A percentile compares a stretch with the other conserved stretches of the same genome.
Evolutionary conservation across 2,113 vertebrate genomes (phyloP).

Genomic region (Mohoua ochrocephala): DNA sequence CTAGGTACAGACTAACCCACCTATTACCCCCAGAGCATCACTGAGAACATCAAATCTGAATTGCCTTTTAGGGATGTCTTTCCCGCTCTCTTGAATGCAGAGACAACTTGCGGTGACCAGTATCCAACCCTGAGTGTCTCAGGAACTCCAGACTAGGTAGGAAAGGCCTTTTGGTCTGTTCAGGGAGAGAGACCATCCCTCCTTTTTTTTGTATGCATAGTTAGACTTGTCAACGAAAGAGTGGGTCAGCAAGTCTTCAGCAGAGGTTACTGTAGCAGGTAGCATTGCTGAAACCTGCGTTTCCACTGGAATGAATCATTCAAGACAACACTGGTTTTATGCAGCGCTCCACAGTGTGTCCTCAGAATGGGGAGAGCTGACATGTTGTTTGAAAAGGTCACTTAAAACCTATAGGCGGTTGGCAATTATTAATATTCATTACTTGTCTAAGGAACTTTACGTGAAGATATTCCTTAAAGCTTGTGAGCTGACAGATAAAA

Average conservation of each 20-base stretch:
- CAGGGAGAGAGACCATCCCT: neutral
- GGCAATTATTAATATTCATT: slow-evolving; percentile 75
- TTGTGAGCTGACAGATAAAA: slow-evolving; percentile 53
- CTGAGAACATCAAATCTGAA: neutral
- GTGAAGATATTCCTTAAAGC: slow-evolving; percentile 45
- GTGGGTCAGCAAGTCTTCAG: neutral
- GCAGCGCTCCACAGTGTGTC: neutral
- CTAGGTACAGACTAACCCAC: neutral
- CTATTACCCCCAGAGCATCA: neutral
- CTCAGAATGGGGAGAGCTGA: slow-evolving; percentile 37
- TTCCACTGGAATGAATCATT: slow-evolving; percentile 41
- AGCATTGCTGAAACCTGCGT: neutral
- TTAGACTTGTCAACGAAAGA: neutral
- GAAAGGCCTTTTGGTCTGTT: neutral
- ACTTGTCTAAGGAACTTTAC: slow-evolving; percentile 38
- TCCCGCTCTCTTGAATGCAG: neutral
- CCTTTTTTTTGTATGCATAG: neutral
- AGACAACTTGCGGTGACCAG: neutral
- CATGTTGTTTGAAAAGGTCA: slow-evolving; percentile 65
- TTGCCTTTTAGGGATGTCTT: neutral
- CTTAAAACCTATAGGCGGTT: slow-evolving; percentile 57
- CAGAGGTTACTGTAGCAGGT: slow-evolving; percentile 42
- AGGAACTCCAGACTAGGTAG: neutral
- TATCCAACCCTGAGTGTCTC: neutral
- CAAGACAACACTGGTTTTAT: slow-evolving; percentile 33